Percentiles rank a stretch among this genome's conserved stretches.
Conservation (phyloP, 1,140 invertebrate species). For the Bombus impatiens region DNA sequence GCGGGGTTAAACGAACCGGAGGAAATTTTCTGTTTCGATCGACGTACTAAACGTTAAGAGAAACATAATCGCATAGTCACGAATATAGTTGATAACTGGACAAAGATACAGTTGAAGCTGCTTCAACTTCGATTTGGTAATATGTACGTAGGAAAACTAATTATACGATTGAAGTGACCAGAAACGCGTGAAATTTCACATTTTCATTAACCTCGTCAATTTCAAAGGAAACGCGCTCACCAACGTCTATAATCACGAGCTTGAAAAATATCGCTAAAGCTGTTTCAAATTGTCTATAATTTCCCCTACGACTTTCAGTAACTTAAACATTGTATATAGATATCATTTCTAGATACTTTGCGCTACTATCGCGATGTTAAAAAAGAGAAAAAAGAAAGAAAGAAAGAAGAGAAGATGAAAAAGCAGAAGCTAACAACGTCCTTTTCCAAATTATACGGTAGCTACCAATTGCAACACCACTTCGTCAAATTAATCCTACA, state of each 20-base stretch:
- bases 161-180: background rate
- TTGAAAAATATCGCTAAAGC: background rate
- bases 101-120: too few species aligned
- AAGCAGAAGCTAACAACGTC: background rate
- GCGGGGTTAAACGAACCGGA: too few species aligned
- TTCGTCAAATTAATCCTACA: background rate
- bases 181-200: background rate
- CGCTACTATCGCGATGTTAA: too few species aligned
- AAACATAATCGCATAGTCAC: too few species aligned
- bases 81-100: too few species aligned
- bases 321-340: background rate
- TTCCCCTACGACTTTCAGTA: background rate
- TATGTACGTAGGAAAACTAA: background rate
- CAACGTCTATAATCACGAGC: background rate
- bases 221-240: background rate
- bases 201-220: background rate
- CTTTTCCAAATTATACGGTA: too few species aligned
- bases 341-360: too few species aligned
- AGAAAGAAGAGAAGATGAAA: too few species aligned
- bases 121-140: too few species aligned
- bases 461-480: background rate
- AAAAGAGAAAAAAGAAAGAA: too few species aligned
- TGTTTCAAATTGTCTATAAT: background rate
- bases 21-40: too few species aligned
- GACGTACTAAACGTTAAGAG: too few species aligned